A percentile compares a stretch with the other conserved stretches of the same genome.
Evolutionary conservation across 2,797 vertebrate species (phyloP).

Genomic region (Kryptopterus vitreolus): DNA sequence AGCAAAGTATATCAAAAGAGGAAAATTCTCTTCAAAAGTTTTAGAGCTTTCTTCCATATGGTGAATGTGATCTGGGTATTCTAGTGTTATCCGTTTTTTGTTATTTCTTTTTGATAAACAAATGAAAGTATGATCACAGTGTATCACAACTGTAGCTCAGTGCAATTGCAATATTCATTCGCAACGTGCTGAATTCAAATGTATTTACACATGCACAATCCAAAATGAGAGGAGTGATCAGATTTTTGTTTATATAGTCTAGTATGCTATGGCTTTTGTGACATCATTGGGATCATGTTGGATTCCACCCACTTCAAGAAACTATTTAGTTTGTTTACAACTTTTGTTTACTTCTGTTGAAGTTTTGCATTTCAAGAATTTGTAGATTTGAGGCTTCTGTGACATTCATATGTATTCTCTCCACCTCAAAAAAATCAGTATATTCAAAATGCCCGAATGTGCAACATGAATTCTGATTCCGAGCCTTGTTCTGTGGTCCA

Average conservation of each 20-base stretch:
- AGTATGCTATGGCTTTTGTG: no score
- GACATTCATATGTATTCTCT: not conserved
- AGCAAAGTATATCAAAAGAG: slow-evolving; percentile 31
- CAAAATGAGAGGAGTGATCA: not conserved
- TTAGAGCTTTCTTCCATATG: slow-evolving; percentile 11
- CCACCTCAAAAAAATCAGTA: not conserved
- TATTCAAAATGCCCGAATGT: not conserved
- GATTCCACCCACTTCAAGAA: no score
- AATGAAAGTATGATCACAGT: not conserved
- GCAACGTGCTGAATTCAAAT: no score
- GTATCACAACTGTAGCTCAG: not conserved
- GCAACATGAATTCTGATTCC: not conserved
- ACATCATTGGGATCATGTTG: no score
- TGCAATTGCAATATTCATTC: no score
- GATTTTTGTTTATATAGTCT: not conserved
- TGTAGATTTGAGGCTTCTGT: not conserved
- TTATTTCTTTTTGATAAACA: not conserved
- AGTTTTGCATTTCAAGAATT: not conserved
- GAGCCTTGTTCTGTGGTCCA: not conserved
- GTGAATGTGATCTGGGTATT: not conserved
- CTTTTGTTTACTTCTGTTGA: not conserved
- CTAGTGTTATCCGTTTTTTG: not conserved
- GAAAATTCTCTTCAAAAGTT: slow-evolving; percentile 17
- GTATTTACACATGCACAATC: not conserved
- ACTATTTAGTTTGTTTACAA: no score